These are phyloP conservation scores for Porites rus DNA, from an alignment of 92 coral and sea anemone species.

Conservation along the genomic window DNA sequence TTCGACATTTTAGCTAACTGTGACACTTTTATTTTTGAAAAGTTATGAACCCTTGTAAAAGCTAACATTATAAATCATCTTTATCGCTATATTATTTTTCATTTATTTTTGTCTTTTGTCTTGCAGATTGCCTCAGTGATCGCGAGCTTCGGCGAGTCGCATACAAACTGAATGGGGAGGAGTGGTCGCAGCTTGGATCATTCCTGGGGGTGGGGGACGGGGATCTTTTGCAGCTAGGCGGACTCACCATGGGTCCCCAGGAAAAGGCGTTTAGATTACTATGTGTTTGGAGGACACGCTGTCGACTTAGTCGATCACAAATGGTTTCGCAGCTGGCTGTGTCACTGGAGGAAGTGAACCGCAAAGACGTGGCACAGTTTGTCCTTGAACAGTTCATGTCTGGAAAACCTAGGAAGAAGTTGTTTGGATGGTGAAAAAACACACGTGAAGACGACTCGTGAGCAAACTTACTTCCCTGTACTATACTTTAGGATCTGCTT, in stretches of 20 bases:
- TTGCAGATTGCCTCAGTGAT: constrained; percentile 81
- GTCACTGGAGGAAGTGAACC: constrained; percentile 90
- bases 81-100: no score
- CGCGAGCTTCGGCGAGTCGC: constrained; percentile 99
- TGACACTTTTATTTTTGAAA: no score
- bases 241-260: constrained; percentile 90
- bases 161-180: constrained; percentile 92
- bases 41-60: no score
- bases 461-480: background rate
- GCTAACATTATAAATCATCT: no score
- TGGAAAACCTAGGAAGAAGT: constrained; percentile 87
- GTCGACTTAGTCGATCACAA: constrained; percentile 75
- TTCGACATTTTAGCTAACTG: no score
- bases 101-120: no score
- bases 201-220: constrained; percentile 87
- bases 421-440: constrained; percentile 83
- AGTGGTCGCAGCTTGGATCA: constrained; percentile 96
- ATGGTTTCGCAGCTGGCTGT: constrained; percentile 92
- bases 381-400: constrained; percentile 94
- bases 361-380: constrained; percentile 95
- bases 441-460: background rate
- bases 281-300: constrained; percentile 83
- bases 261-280: constrained; percentile 92
- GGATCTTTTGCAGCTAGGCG: constrained; percentile 80
- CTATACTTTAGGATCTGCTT: no score